Conservation (phyloP, 2,113 vertebrate species). For the Ictidomys tridecemlineatus region DNA sequence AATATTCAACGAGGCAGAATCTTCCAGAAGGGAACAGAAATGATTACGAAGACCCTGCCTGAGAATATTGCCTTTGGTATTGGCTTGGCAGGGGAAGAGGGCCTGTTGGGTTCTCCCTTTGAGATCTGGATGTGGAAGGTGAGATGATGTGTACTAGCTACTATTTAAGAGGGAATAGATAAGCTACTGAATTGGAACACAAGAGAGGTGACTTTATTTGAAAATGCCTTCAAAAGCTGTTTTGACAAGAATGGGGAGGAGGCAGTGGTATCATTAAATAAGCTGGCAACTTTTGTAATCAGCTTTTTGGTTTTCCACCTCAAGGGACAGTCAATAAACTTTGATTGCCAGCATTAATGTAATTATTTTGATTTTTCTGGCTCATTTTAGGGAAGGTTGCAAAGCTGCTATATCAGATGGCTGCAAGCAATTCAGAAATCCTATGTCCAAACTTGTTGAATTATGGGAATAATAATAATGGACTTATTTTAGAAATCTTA, state of each 20-base stretch:
- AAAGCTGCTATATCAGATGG: constrained; percentile 89
- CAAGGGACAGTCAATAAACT: constrained; percentile 92
- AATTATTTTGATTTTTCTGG: constrained; percentile 89
- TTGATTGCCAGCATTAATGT: constrained; percentile 89
- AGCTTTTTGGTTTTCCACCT: constrained; percentile 87
- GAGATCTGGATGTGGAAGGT: constrained; percentile 62
- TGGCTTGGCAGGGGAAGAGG: constrained; percentile 59
- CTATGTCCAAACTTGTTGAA: no score
- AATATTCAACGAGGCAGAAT: constrained; percentile 63
- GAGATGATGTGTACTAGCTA: constrained; percentile 62
- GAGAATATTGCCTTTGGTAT: constrained; percentile 64
- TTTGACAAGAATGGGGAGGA: constrained; percentile 83
- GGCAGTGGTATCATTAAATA: constrained; percentile 87
- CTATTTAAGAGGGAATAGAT: constrained; percentile 80
- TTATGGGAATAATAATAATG: no score
- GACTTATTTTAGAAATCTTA: no score
- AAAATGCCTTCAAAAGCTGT: constrained; percentile 85
- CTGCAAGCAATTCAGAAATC: constrained; percentile 90
- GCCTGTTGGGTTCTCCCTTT: constrained; percentile 40
- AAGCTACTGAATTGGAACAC: constrained; percentile 68
- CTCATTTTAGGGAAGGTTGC: constrained; percentile 85
- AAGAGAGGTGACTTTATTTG: constrained; percentile 79
- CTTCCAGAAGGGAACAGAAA: constrained; percentile 58
- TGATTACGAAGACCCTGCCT: constrained; percentile 5
- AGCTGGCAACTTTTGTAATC: constrained; percentile 87